These are phyloP conservation scores for Clusia tigrina DNA, from an alignment of 2,888 invertebrate genomes.

Conservation along the genomic window DNA sequence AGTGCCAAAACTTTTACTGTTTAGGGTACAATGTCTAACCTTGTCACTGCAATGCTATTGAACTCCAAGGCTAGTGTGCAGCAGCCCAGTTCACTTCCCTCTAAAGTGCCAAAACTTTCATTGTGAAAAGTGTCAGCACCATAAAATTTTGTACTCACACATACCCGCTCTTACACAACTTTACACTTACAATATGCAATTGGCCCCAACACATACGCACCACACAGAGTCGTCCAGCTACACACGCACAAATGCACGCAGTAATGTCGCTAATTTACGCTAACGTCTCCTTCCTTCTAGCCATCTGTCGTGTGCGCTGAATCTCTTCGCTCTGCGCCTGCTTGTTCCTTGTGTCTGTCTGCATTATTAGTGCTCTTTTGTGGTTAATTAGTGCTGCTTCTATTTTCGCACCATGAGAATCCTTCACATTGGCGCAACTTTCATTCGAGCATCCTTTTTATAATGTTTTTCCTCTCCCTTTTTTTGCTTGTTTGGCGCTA, in stretches of 20 bases:
- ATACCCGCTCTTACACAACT: too few species aligned
- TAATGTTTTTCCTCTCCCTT: background rate
- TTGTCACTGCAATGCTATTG: background rate
- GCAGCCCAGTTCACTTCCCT: background rate
- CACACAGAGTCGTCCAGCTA: background rate
- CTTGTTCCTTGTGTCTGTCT: background rate
- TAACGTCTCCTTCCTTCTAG: background rate
- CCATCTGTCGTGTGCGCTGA: background rate
- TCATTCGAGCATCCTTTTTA: slow-evolving; percentile 1
- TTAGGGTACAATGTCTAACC: background rate
- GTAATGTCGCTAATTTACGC: slow-evolving; percentile 23
- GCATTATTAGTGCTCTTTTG: slow-evolving; percentile 14
- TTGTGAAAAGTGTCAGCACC: slow-evolving; percentile 9
- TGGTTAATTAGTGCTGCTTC: slow-evolving; percentile 26
- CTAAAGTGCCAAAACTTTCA: background rate
- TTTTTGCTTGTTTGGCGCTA: background rate
- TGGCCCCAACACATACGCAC: too few species aligned
- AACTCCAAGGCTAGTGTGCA: background rate
- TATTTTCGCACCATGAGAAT: slow-evolving; percentile 1
- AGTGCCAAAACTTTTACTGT: slow-evolving; percentile 21
- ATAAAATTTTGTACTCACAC: slow-evolving; percentile 7
- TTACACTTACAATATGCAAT: too few species aligned
- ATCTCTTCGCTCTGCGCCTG: background rate
- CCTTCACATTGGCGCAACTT: slow-evolving; percentile 3
- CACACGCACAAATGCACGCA: background rate